Conservation (phyloP, 2,113 vertebrate genomes). For the Callospermophilus lateralis region DNA sequence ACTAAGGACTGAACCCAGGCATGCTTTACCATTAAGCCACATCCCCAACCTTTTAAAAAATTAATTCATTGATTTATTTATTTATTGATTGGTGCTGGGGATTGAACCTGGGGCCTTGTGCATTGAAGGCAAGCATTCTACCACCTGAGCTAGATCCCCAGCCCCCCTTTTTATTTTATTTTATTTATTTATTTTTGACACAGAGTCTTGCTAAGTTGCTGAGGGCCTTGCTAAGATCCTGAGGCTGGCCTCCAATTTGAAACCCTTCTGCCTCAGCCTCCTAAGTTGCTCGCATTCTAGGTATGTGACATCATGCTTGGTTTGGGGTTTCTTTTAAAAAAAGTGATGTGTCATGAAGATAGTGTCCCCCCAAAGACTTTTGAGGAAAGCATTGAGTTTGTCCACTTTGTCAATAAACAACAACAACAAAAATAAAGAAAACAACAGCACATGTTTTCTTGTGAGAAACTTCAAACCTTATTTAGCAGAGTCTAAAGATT, state of each 20-base stretch:
- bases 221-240: not conserved
- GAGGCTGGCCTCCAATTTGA: not conserved
- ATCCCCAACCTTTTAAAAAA: not conserved
- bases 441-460: not conserved
- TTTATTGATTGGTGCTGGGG: not conserved
- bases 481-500: not conserved
- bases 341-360: not conserved
- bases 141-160: not conserved
- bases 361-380: not conserved
- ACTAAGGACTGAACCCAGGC: not conserved
- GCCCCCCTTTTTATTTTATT: too few species aligned
- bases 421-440: not conserved
- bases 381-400: not conserved
- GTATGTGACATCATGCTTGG: not conserved
- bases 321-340: not conserved
- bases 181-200: not conserved
- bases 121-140: not conserved
- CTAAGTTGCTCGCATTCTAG: not conserved
- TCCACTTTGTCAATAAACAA: not conserved
- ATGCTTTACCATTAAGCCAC: not conserved
- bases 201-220: not conserved
- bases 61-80: not conserved
- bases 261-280: not conserved
- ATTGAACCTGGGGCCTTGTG: not conserved
- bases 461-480: not conserved